Conservation (phyloP, 2,113 vertebrate genomes). For the Epinephelus lanceolatus region DNA sequence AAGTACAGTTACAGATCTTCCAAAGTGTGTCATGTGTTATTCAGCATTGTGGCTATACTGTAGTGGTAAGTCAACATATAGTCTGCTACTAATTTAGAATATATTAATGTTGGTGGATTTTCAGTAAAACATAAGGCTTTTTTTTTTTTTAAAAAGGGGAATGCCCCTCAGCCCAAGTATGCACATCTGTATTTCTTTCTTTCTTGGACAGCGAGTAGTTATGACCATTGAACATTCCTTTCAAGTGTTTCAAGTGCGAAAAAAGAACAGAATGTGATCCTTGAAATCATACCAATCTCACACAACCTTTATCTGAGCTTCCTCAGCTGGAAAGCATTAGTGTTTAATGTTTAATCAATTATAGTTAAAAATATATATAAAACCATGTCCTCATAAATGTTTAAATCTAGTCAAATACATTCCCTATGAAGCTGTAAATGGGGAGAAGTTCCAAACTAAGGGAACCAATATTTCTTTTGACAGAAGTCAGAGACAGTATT, state of each 20-base stretch:
- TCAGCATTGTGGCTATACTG: not conserved
- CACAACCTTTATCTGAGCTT: not conserved
- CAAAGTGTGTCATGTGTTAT: not conserved
- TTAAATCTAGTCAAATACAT: not conserved
- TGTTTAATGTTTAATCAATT: not conserved
- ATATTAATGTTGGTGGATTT: conserved; percentile 5
- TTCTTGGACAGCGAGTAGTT: conserved; percentile 22
- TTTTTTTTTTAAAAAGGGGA: conserved; percentile 19
- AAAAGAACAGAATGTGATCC: not conserved
- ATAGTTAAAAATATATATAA: not conserved
- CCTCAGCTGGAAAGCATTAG: not conserved
- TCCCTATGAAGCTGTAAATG: not conserved
- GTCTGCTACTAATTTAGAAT: not conserved
- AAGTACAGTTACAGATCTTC: not conserved
- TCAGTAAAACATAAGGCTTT: not conserved
- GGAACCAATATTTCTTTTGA: not conserved
- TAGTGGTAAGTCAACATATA: not conserved
- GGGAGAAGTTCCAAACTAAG: not conserved
- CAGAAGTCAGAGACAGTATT: not conserved
- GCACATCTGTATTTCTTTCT: conserved; percentile 57
- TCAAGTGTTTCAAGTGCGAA: not conserved
- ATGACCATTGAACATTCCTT: not conserved
- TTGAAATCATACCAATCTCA: not conserved
- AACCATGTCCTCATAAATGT: not conserved
- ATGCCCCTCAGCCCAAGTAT: conserved; percentile 3